Base-by-base conservation (phyloP, 35 echinoderm and acorn worm species). In the Ophiothrix spiculata region DNA sequence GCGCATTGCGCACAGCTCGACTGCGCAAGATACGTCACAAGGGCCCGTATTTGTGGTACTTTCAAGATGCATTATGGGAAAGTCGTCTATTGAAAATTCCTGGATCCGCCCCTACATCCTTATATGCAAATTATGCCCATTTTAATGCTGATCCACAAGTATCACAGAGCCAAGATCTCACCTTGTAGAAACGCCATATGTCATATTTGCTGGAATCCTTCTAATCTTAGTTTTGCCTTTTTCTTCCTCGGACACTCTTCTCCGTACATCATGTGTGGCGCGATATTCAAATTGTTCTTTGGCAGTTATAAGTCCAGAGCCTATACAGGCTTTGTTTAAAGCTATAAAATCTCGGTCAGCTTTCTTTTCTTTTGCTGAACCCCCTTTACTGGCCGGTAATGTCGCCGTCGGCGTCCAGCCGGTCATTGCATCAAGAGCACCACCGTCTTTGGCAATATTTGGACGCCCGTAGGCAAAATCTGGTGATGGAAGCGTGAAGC, bases 281-380 rank as follows among this genome's bases (percentile, higher is more conserved):
- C 96, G 85, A 86, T 99, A 99, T 73, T 99, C 88, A 90, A 91
- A 99, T 77, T 99, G 96, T 86, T 99, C 96, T 33, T 81, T 93
- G 36, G 96, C 96, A 25, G 82, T 89, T 16, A 99, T 87, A 1
- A 99, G 83, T 39, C 96, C 96, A 28, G 92, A 88, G 33, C 92
- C 89, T 6, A 99, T 64, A 56, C 88, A 93, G 4, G 96, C 96
- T 76, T 99, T 99, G 75, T 99, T 99, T 31, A 99, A 77, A 16
- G 96, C 96, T 60, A 99, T 80, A 73, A 99, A 99, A 78, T 99
- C 96, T 75, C 96, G 82, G 19, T 99, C 96, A 56, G 93, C 86
- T 78, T 88, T 88, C 80, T 93, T 91, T 40, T 99, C 96, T 36
- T 87, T 98, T n/a, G n/a, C n/a, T n/a, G n/a, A n/a, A 33, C 69